phyloP scores from a whole-genome alignment of 2,888 invertebrate species.

The Drosophila limbata region DNA sequence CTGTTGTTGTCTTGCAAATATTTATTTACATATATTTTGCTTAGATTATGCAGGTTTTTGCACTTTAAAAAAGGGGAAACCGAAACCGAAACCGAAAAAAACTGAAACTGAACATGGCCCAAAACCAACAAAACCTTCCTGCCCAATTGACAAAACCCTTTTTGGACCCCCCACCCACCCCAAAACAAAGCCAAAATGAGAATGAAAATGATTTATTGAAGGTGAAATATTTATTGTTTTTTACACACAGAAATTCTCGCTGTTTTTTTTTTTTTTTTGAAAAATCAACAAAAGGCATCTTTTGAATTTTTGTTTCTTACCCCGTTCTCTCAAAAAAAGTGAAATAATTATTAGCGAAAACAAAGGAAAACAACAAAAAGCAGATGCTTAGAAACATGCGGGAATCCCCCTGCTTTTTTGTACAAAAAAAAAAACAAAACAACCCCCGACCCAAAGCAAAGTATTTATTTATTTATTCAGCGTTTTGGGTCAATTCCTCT shows the following conservation, averaged over 20 bases:
- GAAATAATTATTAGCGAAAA: constrained; percentile 80
- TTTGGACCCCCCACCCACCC: constrained; percentile 13
- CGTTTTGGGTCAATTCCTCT: constrained; percentile 84
- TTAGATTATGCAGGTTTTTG: constrained; percentile 47
- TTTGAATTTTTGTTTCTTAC: constrained; percentile 69
- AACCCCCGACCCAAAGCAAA: not conserved
- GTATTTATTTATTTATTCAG: constrained; percentile 82
- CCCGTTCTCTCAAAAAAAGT: constrained; percentile 48
- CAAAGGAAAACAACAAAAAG: constrained; percentile 50
- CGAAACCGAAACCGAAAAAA: not conserved
- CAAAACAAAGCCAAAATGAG: constrained; percentile 28
- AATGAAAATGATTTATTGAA: constrained; percentile 83
- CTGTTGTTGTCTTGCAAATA: constrained; percentile 5
- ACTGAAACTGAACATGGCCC: constrained; percentile 1
- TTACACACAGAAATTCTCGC: constrained; percentile 60
- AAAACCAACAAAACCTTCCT: constrained; percentile 29
- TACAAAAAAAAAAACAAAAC: no score
- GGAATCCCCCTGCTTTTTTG: constrained; percentile 2
- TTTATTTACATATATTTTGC: constrained; percentile 45
- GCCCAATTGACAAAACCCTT: constrained; percentile 39
- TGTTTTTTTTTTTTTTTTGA: constrained; percentile 16
- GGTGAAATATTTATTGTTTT: constrained; percentile 84
- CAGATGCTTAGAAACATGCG: constrained; percentile 58
- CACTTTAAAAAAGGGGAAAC: constrained; percentile 32
- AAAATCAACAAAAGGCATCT: constrained; percentile 74